Percentiles rank a stretch among this genome's conserved stretches.
phyloP scores from a whole-genome alignment of 2,797 vertebrate genomes.

The Sebastes elongatus region DNA sequence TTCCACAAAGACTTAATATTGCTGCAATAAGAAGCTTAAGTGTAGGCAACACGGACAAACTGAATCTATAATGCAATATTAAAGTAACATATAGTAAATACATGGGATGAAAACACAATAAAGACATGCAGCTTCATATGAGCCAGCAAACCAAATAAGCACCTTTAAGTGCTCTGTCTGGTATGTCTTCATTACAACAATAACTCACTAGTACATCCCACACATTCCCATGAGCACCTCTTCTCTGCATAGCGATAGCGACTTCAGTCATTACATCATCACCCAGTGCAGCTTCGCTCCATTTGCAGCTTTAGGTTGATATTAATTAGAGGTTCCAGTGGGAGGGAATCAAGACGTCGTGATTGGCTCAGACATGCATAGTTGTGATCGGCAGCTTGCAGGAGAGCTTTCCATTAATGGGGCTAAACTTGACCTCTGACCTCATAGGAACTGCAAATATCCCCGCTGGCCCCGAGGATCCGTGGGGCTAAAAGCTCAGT shows the following conservation, averaged over 20 bases:
- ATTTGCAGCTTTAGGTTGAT: conserved; percentile 35
- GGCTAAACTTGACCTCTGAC: conserved; percentile 58
- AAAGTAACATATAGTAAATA: conserved; percentile 2
- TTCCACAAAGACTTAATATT: conserved; percentile 40
- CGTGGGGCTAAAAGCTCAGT: conserved; percentile 28
- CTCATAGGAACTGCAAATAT: conserved; percentile 48
- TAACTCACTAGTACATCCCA: conserved; percentile 38
- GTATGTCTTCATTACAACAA: conserved; percentile 36
- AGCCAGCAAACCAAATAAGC: conserved; percentile 12
- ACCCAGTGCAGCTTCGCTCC: conserved; percentile 25
- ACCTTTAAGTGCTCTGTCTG: conserved; percentile 24
- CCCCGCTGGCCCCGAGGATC: conserved; percentile 20
- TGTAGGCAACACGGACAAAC: neutral
- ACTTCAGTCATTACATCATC: conserved; percentile 56
- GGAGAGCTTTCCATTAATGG: conserved; percentile 57
- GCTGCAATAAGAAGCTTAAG: conserved; percentile 35
- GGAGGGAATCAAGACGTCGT: neutral
- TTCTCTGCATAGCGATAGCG: neutral
- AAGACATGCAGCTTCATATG: neutral
- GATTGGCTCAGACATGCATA: conserved; percentile 21
- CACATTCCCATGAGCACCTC: conserved; percentile 54
- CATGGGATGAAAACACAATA: conserved; percentile 29
- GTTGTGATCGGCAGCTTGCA: conserved; percentile 46
- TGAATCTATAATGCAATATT: neutral
- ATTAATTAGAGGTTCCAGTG: conserved; percentile 46